Evolutionary conservation across 2,797 vertebrate genomes (phyloP).

Genomic region (Enteromius viviparus): DNA sequence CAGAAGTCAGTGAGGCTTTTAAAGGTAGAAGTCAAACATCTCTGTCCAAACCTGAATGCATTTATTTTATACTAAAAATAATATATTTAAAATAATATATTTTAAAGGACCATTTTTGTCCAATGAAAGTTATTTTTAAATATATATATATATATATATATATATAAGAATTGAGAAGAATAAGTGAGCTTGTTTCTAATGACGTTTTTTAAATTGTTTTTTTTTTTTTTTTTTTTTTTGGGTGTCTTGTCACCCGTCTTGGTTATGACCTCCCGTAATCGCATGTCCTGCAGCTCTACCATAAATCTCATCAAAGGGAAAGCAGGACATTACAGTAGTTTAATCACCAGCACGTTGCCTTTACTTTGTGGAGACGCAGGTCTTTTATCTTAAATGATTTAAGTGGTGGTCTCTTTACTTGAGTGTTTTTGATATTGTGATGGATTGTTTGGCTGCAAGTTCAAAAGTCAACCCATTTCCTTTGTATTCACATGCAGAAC

Average conservation of each 20-base stretch:
- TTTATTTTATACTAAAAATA: too few relatives aligned
- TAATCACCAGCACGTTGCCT: slow-evolving; percentile 3
- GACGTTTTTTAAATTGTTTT: neutral
- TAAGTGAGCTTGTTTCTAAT: neutral
- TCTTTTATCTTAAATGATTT: slow-evolving; percentile 21
- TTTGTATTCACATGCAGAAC: slow-evolving; percentile 22
- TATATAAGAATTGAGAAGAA: neutral
- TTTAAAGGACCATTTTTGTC: neutral
- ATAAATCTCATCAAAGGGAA: slow-evolving; percentile 40
- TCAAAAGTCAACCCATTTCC: slow-evolving; percentile 35
- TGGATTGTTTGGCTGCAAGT: slow-evolving; percentile 22
- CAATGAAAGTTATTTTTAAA: neutral
- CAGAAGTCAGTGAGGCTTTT: neutral
- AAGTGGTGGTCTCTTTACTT: slow-evolving; percentile 28
- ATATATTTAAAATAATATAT: too few relatives aligned
- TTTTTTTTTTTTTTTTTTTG: neutral
- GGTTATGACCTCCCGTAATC: slow-evolving; percentile 36
- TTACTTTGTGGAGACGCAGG: slow-evolving; percentile 3
- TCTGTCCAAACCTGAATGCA: neutral
- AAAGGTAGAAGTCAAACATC: neutral
- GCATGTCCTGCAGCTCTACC: slow-evolving; percentile 6
- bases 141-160: too few relatives aligned
- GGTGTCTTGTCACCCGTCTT: neutral
- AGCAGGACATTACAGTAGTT: slow-evolving; percentile 17
- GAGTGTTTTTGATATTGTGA: slow-evolving; percentile 2